These are phyloP conservation scores for Diprion similis DNA, from an alignment of 1,140 invertebrate species.

Conservation along the genomic window DNA sequence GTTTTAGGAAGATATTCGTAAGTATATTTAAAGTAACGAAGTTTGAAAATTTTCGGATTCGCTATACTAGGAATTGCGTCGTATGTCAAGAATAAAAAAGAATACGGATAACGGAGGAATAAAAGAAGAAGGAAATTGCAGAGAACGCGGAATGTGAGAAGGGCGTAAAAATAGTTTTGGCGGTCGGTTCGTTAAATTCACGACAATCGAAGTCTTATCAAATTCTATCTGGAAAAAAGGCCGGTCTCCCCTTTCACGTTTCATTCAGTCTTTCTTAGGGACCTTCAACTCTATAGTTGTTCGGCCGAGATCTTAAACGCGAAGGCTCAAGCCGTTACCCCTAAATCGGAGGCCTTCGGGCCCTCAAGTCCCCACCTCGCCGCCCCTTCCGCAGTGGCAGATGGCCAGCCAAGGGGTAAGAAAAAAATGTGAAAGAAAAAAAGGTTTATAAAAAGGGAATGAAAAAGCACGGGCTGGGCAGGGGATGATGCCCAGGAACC, in stretches of 20 bases:
- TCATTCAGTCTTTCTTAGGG: slow-evolving; percentile 6
- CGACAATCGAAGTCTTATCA: slow-evolving; percentile 5
- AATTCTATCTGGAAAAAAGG: slow-evolving; percentile 4
- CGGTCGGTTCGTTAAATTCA: neutral
- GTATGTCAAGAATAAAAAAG: too few species aligned
- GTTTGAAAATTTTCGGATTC: too few species aligned
- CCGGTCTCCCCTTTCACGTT: slow-evolving; percentile 14
- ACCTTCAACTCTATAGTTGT: neutral
- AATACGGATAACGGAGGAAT: too few species aligned
- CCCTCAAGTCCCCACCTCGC: slow-evolving; percentile 37
- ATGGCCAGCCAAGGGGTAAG: slow-evolving; percentile 63
- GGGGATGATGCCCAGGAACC: slow-evolving; percentile 48
- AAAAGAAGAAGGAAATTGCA: neutral
- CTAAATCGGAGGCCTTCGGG: slow-evolving; percentile 24
- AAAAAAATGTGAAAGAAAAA: slow-evolving; percentile 42
- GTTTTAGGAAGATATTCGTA: too few species aligned
- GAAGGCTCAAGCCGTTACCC: slow-evolving; percentile 43
- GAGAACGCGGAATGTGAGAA: neutral
- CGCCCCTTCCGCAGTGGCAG: slow-evolving; percentile 58
- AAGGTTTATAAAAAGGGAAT: slow-evolving; percentile 59
- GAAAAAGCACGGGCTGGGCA: slow-evolving; percentile 39
- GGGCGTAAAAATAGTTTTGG: neutral
- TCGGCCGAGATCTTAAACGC: slow-evolving; percentile 9
- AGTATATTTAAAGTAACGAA: too few species aligned
- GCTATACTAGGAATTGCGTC: too few species aligned